Base-by-base conservation (phyloP, 2,113 vertebrate genomes). In the Pluvialis apricaria region DNA sequence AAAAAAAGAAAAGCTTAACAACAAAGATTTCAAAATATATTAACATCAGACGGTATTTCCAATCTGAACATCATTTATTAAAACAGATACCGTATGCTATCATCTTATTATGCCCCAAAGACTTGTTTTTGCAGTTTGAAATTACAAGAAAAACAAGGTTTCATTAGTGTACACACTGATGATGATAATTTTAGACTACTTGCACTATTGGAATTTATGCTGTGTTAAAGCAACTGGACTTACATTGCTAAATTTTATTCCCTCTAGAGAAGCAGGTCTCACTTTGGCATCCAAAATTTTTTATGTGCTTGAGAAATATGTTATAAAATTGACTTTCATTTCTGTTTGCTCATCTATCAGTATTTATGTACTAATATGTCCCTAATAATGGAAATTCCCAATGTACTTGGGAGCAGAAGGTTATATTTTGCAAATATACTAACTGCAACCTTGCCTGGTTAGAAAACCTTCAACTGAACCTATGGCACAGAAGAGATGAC, bases 101-200 rank as follows among this genome's bases (percentile, higher is more conserved):
- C 96, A 94, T 97, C 97, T 96, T 95, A 95, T 96, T 93, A 92
- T 92, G 95, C 97, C 98, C 97, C 92, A 92, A 97, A 98, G 98
- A 98, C 96, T 95, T 93, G 70, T 64, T 98, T 98, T 98, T 98
- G 97, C 94, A 96, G 85, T 84, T 60, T 85, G 93, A 98, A 98
- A 98, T 98, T 89, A 92, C 54, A 90, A 97, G 97, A 97, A 96
- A 95, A 98, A 93, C 93, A 98, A 98, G 96, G 89, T 97, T 95
- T 96, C 94, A 84, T 91, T 96, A 97, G 94, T 79, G 84, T 91
- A 93, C 90, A 97, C 86, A 93, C 34, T 92, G 92, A 98, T 94
- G 73, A 91, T 94, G 95, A 94, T 97, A 96, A 98, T 96, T 98
- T 97, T 90, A 95, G 93, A 86, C 80, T 97, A 77, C 82, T 90